Conservation (phyloP, 2,888 invertebrate species). For the Tholera decimalis region DNA sequence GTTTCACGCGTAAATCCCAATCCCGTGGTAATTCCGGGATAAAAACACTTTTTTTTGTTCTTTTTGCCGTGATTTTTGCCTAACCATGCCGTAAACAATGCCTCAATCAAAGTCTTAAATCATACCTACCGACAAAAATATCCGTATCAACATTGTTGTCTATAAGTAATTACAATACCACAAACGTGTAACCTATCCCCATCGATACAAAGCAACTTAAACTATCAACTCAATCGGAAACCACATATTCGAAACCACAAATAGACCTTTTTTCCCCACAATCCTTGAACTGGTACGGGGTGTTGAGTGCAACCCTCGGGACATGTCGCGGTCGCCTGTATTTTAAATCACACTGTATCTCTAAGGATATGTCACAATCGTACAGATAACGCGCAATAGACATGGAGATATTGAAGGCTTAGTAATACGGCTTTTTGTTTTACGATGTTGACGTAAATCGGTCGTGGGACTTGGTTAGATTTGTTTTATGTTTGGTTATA, state of each 20-base stretch:
- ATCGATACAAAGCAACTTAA: conserved; percentile 4
- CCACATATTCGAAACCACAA: conserved; percentile 20
- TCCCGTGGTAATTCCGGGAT: too few species aligned
- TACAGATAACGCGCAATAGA: conserved; percentile 55
- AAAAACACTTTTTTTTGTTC: too few species aligned
- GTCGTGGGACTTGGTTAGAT: conserved; percentile 13
- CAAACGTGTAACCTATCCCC: background rate
- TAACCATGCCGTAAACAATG: too few species aligned
- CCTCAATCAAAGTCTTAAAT: background rate
- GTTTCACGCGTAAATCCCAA: too few species aligned
- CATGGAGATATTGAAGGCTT: conserved; percentile 20
- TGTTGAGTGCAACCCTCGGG: conserved; percentile 54
- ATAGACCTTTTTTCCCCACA: conserved; percentile 33
- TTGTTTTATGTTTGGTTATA: conserved; percentile 10
- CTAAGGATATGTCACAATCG: conserved; percentile 66
- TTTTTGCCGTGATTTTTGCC: too few species aligned
- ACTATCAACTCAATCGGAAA: conserved; percentile 10
- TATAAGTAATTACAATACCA: background rate
- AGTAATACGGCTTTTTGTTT: conserved; percentile 10
- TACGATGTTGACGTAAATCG: conserved; percentile 18
- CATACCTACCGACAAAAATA: background rate
- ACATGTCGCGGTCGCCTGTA: conserved; percentile 61
- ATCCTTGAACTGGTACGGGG: conserved; percentile 28
- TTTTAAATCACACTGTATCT: conserved; percentile 70
- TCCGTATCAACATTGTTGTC: background rate